A percentile compares a stretch with the other conserved stretches of the same genome.
Conservation (phyloP, 2,113 vertebrate species). For the Sinocyclocheilus anophthalmus region DNA sequence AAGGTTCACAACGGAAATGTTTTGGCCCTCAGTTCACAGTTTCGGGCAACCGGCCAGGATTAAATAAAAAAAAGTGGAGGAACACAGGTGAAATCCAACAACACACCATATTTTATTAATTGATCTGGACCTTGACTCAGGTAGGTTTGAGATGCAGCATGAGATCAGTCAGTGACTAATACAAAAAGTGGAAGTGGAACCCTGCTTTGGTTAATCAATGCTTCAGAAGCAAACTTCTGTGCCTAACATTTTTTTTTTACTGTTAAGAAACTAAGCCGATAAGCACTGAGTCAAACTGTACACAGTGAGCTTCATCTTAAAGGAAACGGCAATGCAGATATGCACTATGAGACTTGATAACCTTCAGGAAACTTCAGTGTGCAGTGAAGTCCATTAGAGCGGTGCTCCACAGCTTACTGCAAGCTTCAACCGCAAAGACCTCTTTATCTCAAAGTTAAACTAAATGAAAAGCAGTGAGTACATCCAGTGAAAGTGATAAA, state of each 20-base stretch:
- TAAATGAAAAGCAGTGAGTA: slow-evolving; percentile 22
- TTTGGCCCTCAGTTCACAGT: slow-evolving; percentile 10
- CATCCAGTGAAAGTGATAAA: background rate
- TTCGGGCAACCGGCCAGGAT: background rate
- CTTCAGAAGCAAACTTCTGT: background rate
- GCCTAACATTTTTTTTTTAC: too few species aligned
- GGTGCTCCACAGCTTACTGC: background rate
- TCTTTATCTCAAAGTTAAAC: slow-evolving; percentile 24
- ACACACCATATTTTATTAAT: slow-evolving; percentile 23
- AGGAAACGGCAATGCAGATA: background rate
- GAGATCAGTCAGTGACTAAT: background rate
- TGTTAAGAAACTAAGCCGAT: background rate
- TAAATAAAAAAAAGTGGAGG: background rate
- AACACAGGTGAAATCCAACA: background rate
- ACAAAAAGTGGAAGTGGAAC: background rate
- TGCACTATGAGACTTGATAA: slow-evolving; percentile 19
- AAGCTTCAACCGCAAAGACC: background rate
- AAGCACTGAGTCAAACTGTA: background rate
- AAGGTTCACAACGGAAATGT: background rate
- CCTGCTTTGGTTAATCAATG: background rate
- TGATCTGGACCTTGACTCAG: background rate
- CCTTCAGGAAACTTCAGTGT: background rate
- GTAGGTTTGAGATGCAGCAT: background rate
- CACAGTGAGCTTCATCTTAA: background rate
- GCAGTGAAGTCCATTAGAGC: background rate